Base-by-base conservation (phyloP, 2,888 invertebrate species). In the Sylvicola fuscatus region DNA sequence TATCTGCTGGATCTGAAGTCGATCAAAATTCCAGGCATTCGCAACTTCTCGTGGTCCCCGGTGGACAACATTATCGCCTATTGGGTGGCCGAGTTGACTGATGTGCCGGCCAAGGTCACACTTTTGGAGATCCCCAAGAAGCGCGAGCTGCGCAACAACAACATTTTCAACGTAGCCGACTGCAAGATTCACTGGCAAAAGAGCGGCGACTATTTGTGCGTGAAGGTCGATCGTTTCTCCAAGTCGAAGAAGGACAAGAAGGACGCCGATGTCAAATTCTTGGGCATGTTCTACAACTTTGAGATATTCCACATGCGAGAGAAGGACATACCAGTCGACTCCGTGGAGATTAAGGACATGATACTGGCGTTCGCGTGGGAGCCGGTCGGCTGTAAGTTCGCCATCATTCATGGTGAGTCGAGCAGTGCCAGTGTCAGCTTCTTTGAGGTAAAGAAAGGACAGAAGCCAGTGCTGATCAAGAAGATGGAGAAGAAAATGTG, bases 171-270 rank as follows among this genome's bases (percentile, higher is more conserved):
- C 42, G 97, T 98, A 0, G 93, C 93, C 1, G 93, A 95, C 54
- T 95, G 95, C 55, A 90, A 92, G 49, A 86, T 99, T 55, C 92
- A 92, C 56, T 98, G 98, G 98, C 98, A 99, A 58, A 92, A 92
- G 58, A 83, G 79, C 15, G 98, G 98, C 1, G 93, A 97, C 55
- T 93, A 92, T 54, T 66, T 99, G 16, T 95, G 97, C 48, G 95
- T 97, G 1, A 95, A 97, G 64, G 82, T 87, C 1, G 86, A 87
- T 54, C 65, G 72, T n/a, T 72, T 70, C 57, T 76, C 82, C 3
- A 93, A 92, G 63, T 72, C 79, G n/a, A 83, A 86, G 49, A 90
- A 90, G 51, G 93, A 95, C 52, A 89, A 93, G 46, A 78, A 76
- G 42, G 82, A 82, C 49, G 71, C 77, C 37, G 92, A 92, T 47